Base-by-base conservation (phyloP, 1,140 invertebrate species). In the Orchesella cincta region DNA sequence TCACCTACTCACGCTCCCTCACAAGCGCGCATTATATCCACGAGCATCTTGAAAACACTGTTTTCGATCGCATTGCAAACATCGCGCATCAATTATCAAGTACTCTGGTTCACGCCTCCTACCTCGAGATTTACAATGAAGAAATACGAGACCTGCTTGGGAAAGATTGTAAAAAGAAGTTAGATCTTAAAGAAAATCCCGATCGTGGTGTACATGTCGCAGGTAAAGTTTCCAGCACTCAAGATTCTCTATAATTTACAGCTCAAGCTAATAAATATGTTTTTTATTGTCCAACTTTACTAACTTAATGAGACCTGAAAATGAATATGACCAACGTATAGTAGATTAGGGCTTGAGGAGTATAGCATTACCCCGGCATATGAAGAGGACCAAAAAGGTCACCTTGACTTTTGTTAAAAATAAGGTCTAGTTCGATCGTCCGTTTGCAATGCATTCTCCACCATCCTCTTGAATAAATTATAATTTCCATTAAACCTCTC, bases 111-210 rank as follows among this genome's bases (percentile, higher is more conserved):
- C 88, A 96, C 74, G 91, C 94, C n/a, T 95, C 93, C 70, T 98
- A 96, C 84, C 88, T 97, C 52, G 96, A 98, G 86, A 97, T 97
- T 62, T 96, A 97, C 86, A 97, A 96, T 86, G 94, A 96, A 86
- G 92, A 93, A 84, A 90, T 95, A 75, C 86, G 92, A 57, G 94
- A 94, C 85, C 85, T 95, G 8, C 84, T 95, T 0, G 91, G 92
- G 2, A 87, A 89, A 52, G 89, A 92, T 82, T 84, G 84, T 16
- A 91, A 91, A 84, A 87, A 87, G 71, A 91, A 90, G 82, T 84
- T 94, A n/a, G 90, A 91, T 26, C 86, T 95, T 3, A 94, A 94
- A 84, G 94, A 96, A 86, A 88, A 91, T 82, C 88, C 91, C 0
- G 93, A 93, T 51, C 89, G 90, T 82, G 93, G 93, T 26, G 91